A percentile compares a stretch with the other conserved stretches of the same genome.
These are phyloP conservation scores for Drosophila nigricruria DNA, from an alignment of 2,888 invertebrate species.

Conservation along the genomic window DNA sequence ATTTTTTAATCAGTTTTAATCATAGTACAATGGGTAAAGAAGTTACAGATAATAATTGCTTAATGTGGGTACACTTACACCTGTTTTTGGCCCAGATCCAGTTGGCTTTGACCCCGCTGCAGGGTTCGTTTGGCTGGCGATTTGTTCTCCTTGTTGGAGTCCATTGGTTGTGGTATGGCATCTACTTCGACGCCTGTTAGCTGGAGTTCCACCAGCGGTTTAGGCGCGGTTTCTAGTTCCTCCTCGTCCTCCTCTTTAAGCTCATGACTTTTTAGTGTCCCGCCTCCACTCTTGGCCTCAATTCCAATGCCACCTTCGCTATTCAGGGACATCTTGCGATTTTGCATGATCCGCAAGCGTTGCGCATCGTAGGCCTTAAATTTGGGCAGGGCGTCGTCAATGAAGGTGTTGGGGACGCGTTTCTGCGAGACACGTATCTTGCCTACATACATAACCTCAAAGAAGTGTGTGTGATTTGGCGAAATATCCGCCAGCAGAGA, in stretches of 20 bases:
- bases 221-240: constrained; percentile 41
- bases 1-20: constrained; percentile 34
- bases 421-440: constrained; percentile 95
- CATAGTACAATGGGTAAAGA: constrained; percentile 20
- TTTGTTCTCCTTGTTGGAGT: constrained; percentile 82
- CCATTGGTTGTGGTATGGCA: constrained; percentile 55
- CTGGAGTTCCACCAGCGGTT: constrained; percentile 52
- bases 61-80: constrained; percentile 80
- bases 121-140: constrained; percentile 72
- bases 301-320: constrained; percentile 77
- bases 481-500: constrained; percentile 88
- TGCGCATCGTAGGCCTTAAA: constrained; percentile 93
- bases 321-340: constrained; percentile 83
- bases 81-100: constrained; percentile 81
- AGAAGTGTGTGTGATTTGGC: constrained; percentile 94
- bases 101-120: constrained; percentile 83
- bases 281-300: constrained; percentile 66
- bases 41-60: neutral
- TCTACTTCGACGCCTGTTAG: constrained; percentile 58
- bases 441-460: constrained; percentile 96
- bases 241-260: constrained; percentile 81
- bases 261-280: constrained; percentile 71
- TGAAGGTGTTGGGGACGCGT: constrained; percentile 92
- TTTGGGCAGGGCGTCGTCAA: constrained; percentile 95
- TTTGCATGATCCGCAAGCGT: constrained; percentile 86